These are phyloP conservation scores for Rhyacichthys aspro DNA, from an alignment of 2,797 vertebrate genomes.

Conservation along the genomic window DNA sequence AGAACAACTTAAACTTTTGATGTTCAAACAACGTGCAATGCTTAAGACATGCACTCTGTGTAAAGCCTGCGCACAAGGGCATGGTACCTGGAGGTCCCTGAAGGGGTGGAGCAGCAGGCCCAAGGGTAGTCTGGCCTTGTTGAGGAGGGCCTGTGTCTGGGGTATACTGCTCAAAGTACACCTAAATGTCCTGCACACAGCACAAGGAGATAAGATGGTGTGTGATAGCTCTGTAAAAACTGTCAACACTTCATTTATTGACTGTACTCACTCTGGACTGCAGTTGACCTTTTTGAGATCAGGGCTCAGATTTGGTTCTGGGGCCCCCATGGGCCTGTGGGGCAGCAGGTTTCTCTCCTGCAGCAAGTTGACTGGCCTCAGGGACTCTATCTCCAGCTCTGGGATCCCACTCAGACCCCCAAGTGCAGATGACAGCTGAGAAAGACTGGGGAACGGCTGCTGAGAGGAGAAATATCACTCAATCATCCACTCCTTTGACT, in stretches of 20 bases:
- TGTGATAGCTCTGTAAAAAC: neutral
- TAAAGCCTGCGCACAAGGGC: too few relatives aligned
- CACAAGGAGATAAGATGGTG: neutral
- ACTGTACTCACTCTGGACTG: slow-evolving; percentile 89
- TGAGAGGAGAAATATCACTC: neutral
- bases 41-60: too few relatives aligned
- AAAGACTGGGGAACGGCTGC: slow-evolving; percentile 89
- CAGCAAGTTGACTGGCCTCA: slow-evolving; percentile 90
- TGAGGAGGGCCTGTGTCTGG: slow-evolving; percentile 93
- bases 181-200: slow-evolving; percentile 87
- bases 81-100: slow-evolving; percentile 91
- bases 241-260: neutral
- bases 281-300: slow-evolving; percentile 95
- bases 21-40: too few relatives aligned
- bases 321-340: slow-evolving; percentile 80
- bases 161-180: slow-evolving; percentile 95
- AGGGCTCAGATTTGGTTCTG: slow-evolving; percentile 90
- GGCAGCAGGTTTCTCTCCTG: slow-evolving; percentile 93
- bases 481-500: neutral
- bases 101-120: slow-evolving; percentile 96
- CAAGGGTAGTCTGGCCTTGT: slow-evolving; percentile 95
- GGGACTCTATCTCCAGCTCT: slow-evolving; percentile 88
- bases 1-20: too few relatives aligned
- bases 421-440: slow-evolving; percentile 89
- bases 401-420: slow-evolving; percentile 91